Evolutionary conservation across 2,113 vertebrate genomes (phyloP), one percentile per base, ranked within the genome.

Genomic region (Eptesicus fuscus): DNA sequence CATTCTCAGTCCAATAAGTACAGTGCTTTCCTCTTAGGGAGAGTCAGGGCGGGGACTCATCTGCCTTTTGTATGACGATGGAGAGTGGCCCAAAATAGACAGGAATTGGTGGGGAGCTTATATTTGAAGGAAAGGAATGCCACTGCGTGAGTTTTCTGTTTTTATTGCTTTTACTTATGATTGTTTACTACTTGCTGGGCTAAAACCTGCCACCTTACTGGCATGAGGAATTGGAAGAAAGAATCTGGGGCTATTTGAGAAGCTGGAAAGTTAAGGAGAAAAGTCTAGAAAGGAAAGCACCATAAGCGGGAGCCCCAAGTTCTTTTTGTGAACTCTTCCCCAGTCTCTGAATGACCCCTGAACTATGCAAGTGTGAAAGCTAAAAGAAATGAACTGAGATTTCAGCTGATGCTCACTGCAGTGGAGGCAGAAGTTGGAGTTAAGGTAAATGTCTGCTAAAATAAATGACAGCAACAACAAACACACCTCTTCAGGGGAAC

Each of bases 401-500:
- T 71, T 84, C 18, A n/a, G 23, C 14, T 12, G 25, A 10, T 79
- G 9, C 9, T 12, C 18, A 17, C 35, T 20, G 0, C 5, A 63
- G 9, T 37, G 32, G 30, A 84, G 35, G 30, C 51, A 70, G 42
- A 74, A 74, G 63, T 78, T 88, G 40, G 44, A 82, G 47, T 86
- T 73, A 32, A 42, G 5, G 44, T 35, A 84, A 88, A 80, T 90
- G 30, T 30, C 25, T 89, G n/a, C 30, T 86, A 49, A 89, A 84
- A 69, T 37, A 76, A 49, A 25, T 17, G 44, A 49, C 44, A 35
- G 7, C 17, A 85, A 23, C 2, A 51, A 28, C 12, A 56, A 18
- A 53, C 25, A 49, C 7, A 69, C 35, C 53, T 67, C 13, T 79
- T 86, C 56, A 37, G 56, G 83, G 47, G 25, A 91, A 42, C 22